Base-by-base conservation (phyloP, 2,797 vertebrate genomes). In the Limosa lapponica region DNA sequence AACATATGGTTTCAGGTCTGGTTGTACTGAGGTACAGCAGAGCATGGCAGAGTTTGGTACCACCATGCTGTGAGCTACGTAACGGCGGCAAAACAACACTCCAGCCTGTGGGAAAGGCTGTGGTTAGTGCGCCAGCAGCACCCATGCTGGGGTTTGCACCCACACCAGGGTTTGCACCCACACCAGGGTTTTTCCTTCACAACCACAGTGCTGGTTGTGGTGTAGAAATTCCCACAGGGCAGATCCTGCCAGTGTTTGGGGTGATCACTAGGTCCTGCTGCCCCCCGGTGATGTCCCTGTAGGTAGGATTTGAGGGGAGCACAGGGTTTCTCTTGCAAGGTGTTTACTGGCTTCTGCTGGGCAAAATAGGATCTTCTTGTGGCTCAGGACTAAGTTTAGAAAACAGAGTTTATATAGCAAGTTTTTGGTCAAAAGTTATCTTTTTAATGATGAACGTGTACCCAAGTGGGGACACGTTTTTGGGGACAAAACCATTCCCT, bases 1-100 rank as follows among this genome's bases (percentile, higher is more conserved):
- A 61, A 0, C 16, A 1, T 27, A 48, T 0, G 0, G 6, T 64
- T 89, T 58, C 3, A 10, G 49, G 44, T 49, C 22, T 27, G 46
- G 30, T 65, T 43, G 41, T 59, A n/a, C 24, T n/a, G 64, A 43
- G 46, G 11, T 27, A 32, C 19, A 66, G 55, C 51, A 80, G 13
- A 49, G 23, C 2, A 0, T 4, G 58, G 36, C 1, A 2, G 8
- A 23, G 20, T 44, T 61, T 77, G 67, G 39, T 74, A 17, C 54
- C 51, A 37, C 61, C 7, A 5, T 8, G 23, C 28, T 54, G 57
- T 22, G 36, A 58, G 39, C 55, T 77, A 14, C 1, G 0, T 24
- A 37, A 46, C 0, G 1, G 22, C 46, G 43, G 46, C 72, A 95
- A n/a, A 66, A 39, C 46, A 74, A 12, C 1, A 4, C 52, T 82